Conservation (phyloP, 2,797 vertebrate genomes). For the Rhabdomys pumilio region DNA sequence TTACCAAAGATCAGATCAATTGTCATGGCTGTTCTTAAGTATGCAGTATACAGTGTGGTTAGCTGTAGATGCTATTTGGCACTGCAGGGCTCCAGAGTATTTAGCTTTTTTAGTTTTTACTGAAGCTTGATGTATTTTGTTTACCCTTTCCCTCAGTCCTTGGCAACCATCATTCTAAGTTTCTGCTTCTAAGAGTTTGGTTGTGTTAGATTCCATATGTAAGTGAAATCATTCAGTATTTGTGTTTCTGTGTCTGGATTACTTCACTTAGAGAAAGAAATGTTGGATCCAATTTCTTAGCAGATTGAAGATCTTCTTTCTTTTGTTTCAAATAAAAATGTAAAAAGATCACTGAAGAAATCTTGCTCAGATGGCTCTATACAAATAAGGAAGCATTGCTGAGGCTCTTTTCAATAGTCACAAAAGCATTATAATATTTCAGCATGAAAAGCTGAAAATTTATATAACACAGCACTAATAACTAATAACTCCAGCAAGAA, state of each 20-base stretch:
- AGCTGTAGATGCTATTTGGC: background rate
- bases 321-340: conserved; percentile 43
- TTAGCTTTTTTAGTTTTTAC: background rate
- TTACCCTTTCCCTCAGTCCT: background rate
- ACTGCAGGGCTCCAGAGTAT: background rate
- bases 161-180: background rate
- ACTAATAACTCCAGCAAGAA: background rate
- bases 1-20: background rate
- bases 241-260: conserved; percentile 50
- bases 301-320: conserved; percentile 25
- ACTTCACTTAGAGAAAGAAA: conserved; percentile 30
- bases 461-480: background rate
- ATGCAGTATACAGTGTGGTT: background rate
- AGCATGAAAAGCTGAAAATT: background rate
- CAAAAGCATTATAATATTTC: background rate
- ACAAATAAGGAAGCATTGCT: background rate
- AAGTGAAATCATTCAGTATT: background rate
- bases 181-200: conserved; percentile 28
- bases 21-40: background rate
- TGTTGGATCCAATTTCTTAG: background rate
- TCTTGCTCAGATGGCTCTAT: conserved; percentile 29
- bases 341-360: conserved; percentile 31
- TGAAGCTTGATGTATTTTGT: conserved; percentile 14
- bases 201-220: conserved; percentile 29
- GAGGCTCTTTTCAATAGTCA: background rate